Conservation (phyloP, 2,113 vertebrate genomes). For the Empidonax alnorum region DNA sequence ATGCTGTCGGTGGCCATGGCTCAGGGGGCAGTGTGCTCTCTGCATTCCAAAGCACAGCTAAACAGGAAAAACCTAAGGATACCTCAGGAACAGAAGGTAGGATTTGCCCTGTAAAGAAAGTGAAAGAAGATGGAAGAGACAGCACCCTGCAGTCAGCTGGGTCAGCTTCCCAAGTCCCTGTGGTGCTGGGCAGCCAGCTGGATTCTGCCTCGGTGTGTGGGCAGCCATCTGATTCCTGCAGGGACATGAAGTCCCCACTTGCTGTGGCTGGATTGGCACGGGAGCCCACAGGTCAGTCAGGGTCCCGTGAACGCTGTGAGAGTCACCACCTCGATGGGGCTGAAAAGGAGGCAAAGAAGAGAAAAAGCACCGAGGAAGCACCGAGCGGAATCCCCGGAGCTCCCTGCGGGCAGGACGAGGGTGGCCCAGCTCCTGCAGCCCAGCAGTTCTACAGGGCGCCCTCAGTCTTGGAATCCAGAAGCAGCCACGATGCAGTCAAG, state of each 20-base stretch:
- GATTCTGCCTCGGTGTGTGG: not conserved
- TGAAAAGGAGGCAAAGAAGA: not conserved
- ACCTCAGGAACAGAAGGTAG: not conserved
- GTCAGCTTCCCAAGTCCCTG: not conserved
- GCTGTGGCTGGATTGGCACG: not conserved
- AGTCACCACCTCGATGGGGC: not conserved
- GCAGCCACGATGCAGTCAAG: slow-evolving; percentile 33
- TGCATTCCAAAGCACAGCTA: not conserved
- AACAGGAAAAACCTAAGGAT: not conserved
- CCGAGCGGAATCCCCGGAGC: not conserved
- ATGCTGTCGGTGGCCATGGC: not conserved
- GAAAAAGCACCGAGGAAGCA: not conserved
- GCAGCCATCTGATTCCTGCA: not conserved
- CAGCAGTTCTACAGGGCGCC: slow-evolving; percentile 2
- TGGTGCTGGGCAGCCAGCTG: not conserved
- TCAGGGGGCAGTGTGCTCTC: not conserved
- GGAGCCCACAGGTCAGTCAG: not conserved
- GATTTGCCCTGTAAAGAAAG: not conserved
- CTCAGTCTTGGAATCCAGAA: slow-evolving; percentile 37
- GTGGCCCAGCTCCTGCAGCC: slow-evolving; percentile 40
- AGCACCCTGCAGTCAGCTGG: not conserved
- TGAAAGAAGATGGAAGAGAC: not conserved
- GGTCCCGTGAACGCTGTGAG: not conserved
- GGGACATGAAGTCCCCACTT: rapidly evolving
- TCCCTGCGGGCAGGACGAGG: slow-evolving; percentile 30